Conservation (phyloP, 92 coral and sea anemone species). For the Galaxea fascicularis region DNA sequence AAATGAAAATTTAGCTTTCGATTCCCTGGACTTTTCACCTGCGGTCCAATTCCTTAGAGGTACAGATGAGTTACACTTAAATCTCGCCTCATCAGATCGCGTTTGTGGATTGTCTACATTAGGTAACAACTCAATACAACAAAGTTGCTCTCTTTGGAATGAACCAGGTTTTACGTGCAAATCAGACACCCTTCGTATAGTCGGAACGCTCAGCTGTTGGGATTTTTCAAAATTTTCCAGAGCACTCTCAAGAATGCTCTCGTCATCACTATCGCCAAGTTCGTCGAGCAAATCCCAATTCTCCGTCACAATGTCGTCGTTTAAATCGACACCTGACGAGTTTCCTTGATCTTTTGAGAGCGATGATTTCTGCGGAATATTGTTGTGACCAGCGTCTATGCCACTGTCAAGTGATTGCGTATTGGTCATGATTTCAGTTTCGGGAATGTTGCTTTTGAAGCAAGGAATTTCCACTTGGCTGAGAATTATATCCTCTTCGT, state of each 20-base stretch:
- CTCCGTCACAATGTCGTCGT: slow-evolving; percentile 64
- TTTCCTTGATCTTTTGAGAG: neutral
- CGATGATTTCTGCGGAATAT: neutral
- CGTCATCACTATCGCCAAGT: slow-evolving; percentile 61
- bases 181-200: slow-evolving; percentile 31
- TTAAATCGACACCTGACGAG: neutral
- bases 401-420: slow-evolving; percentile 60
- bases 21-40: neutral
- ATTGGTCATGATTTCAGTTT: slow-evolving; percentile 62
- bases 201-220: slow-evolving; percentile 38
- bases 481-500: slow-evolving; percentile 60
- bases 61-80: neutral
- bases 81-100: neutral
- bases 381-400: slow-evolving; percentile 6
- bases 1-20: slow-evolving; percentile 26
- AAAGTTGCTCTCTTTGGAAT: neutral
- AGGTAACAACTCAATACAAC: neutral
- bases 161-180: slow-evolving; percentile 26
- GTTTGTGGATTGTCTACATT: slow-evolving; percentile 1
- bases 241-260: slow-evolving; percentile 66
- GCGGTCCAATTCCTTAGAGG: neutral
- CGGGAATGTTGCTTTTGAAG: slow-evolving; percentile 44
- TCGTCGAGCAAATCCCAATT: slow-evolving; percentile 82
- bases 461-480: slow-evolving; percentile 76
- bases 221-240: slow-evolving; percentile 69